Conservation (phyloP, 2,888 invertebrate genomes). For the Heliconius charithonia region DNA sequence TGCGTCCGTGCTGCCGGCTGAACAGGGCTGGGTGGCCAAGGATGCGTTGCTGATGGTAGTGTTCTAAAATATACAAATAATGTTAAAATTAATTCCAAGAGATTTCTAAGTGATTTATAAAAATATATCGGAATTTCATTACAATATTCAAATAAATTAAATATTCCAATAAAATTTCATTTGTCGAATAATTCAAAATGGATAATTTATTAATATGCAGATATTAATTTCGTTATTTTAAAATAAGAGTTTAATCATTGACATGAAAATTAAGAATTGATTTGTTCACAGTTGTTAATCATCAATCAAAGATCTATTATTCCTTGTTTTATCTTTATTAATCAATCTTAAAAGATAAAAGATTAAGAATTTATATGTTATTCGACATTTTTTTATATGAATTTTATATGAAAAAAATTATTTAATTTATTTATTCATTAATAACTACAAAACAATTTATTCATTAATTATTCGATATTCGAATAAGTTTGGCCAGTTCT, state of each 20-base stretch:
- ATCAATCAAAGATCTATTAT: too few species aligned
- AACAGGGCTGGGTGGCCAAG: constrained; percentile 92
- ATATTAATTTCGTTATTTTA: too few species aligned
- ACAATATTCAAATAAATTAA: too few species aligned
- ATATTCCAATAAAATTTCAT: too few species aligned
- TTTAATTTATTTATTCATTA: not conserved
- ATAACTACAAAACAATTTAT: not conserved
- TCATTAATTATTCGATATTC: not conserved
- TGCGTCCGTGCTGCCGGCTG: constrained; percentile 89
- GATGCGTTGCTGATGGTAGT: constrained; percentile 86
- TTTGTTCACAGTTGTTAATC: too few species aligned
- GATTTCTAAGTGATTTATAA: too few species aligned
- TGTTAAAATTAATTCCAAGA: not conserved
- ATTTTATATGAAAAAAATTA: not conserved
- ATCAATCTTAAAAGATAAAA: not conserved
- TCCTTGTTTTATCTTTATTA: too few species aligned
- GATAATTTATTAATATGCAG: too few species aligned
- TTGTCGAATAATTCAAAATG: too few species aligned
- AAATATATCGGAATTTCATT: too few species aligned
- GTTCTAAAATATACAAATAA: constrained; percentile 71
- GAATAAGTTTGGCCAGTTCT: not conserved
- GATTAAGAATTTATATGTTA: not conserved
- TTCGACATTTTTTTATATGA: not conserved
- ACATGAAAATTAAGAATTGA: not conserved
- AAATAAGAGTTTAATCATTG: not conserved